These are phyloP conservation scores for Rhipidura dahli DNA, from an alignment of 2,113 vertebrate genomes.

Conservation along the genomic window DNA sequence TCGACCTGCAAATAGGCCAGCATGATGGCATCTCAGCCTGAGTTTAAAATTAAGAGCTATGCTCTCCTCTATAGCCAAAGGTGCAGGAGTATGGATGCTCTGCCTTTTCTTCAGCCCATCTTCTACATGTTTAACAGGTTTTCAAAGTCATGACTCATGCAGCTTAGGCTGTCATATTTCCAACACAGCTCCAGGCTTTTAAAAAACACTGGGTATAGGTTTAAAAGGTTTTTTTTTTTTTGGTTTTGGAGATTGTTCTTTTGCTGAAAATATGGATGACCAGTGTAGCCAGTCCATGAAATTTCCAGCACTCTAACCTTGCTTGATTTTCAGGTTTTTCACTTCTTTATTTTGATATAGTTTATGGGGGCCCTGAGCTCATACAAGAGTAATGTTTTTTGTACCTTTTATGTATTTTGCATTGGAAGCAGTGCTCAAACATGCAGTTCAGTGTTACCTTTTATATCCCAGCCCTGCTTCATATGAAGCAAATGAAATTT, in stretches of 20 bases:
- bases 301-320: not conserved
- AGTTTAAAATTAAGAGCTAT: not conserved
- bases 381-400: not conserved
- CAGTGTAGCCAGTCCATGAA: not conserved
- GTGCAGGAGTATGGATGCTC: not conserved
- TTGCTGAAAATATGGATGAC: not conserved
- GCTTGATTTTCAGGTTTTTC: not conserved
- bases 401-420: not conserved
- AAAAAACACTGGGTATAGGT: not conserved
- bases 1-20: not conserved
- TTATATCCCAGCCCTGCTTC: not conserved
- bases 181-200: not conserved
- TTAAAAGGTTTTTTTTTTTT: not conserved
- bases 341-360: not conserved
- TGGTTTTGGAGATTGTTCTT: not conserved
- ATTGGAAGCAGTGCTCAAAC: not conserved
- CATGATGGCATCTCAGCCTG: not conserved
- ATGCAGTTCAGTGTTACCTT: not conserved
- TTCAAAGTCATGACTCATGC: not conserved
- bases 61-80: not conserved
- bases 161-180: not conserved
- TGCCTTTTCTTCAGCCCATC: not conserved
- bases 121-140: not conserved
- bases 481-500: not conserved
- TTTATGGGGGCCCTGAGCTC: not conserved